Percentiles rank a stretch among this genome's conserved stretches.
phyloP scores from a whole-genome alignment of 2,888 invertebrate genomes.

The Exocentrus adspersus region DNA sequence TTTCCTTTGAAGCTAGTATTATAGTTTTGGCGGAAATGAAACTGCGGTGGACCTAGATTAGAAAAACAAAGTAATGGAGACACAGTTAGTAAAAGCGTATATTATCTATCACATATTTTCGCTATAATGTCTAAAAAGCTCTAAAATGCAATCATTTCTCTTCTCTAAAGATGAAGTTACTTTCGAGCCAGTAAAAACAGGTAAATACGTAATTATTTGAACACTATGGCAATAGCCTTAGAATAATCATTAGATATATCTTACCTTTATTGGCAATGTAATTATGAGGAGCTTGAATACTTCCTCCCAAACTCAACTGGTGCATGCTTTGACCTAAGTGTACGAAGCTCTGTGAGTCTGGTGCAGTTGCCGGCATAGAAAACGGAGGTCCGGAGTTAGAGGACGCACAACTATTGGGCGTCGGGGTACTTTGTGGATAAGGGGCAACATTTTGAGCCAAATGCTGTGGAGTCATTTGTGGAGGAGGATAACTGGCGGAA shows the following conservation, averaged over 20 bases:
- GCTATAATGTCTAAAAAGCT: no score
- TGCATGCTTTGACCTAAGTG: slow-evolving; percentile 52
- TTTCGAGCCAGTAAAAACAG: no score
- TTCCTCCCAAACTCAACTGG: slow-evolving; percentile 46
- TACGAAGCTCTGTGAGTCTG: slow-evolving; percentile 39
- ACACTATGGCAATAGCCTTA: no score
- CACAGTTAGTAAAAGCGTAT: no score
- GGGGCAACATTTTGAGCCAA: slow-evolving; percentile 34
- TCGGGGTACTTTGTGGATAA: slow-evolving; percentile 47
- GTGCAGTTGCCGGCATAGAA: slow-evolving; percentile 25
- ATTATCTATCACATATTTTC: no score
- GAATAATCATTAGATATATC: background rate
- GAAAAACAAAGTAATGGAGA: background rate
- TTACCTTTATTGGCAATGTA: slow-evolving; percentile 34
- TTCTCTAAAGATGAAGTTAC: no score
- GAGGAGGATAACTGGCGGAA: slow-evolving; percentile 19
- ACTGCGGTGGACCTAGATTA: slow-evolving; percentile 24
- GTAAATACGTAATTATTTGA: no score
- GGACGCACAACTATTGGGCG: slow-evolving; percentile 54
- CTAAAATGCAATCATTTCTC: no score
- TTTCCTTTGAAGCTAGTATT: slow-evolving; percentile 30
- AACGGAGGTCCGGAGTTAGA: slow-evolving; percentile 41
- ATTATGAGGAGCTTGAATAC: slow-evolving; percentile 20
- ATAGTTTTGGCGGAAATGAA: slow-evolving; percentile 33
- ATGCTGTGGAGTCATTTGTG: slow-evolving; percentile 22